A percentile compares a stretch with the other conserved stretches of the same genome.
Conservation (phyloP, 92 coral and sea anemone genomes). For the Galaxea fascicularis region DNA sequence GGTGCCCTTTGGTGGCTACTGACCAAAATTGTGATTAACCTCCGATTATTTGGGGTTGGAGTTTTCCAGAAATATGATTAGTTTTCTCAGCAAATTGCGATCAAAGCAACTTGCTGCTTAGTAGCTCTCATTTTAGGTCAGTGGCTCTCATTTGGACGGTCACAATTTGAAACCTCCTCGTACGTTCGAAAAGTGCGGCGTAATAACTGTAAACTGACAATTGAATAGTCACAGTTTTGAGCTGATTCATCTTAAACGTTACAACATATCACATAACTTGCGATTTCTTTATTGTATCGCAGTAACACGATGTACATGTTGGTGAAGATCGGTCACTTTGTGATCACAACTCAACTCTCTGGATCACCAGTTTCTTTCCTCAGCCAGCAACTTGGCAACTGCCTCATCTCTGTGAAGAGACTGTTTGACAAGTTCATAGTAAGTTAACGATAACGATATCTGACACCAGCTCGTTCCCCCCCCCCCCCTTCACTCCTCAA, state of each 20-base stretch:
- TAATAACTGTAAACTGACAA: not conserved
- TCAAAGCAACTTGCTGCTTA: no score
- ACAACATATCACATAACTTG: not conserved
- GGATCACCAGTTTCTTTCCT: conserved; percentile 97
- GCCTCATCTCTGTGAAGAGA: conserved; percentile 93
- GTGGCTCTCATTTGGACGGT: no score
- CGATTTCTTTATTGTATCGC: conserved; percentile 17
- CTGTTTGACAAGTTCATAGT: conserved; percentile 98
- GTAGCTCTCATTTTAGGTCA: no score
- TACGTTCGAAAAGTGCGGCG: not conserved
- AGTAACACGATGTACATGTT: conserved; percentile 99
- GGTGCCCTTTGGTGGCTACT: not conserved
- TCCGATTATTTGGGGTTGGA: no score
- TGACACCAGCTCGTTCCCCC: no score
- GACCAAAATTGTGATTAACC: no score
- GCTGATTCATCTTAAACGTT: no score
- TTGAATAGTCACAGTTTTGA: not conserved
- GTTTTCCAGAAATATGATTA: no score
- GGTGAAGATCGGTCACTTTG: conserved; percentile 97
- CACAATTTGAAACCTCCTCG: no score
- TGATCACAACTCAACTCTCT: conserved; percentile 88
- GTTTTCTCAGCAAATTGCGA: no score
- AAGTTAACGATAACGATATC: conserved; percentile 37
- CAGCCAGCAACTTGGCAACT: conserved; percentile 97
- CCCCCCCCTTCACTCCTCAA: no score